A percentile compares a stretch with the other conserved stretches of the same genome.
Conservation (phyloP, 2,888 invertebrate genomes). For the Willowsia nigromaculata region DNA sequence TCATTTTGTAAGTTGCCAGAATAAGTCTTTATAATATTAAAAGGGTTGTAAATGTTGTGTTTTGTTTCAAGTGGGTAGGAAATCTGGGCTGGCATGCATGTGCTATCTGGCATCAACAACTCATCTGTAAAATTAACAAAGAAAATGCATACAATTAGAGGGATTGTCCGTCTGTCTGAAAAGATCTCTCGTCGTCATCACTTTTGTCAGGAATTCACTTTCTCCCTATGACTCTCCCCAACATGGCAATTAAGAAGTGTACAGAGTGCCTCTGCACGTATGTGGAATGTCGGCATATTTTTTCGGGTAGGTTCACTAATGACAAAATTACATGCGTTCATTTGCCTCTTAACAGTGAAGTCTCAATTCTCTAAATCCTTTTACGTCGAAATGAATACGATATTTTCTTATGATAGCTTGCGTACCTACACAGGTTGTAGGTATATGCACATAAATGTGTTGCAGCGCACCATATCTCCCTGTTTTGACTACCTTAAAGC, state of each 20-base stretch:
- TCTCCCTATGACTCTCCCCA: slow-evolving; percentile 20
- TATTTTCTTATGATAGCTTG: background rate
- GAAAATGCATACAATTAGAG: slow-evolving; percentile 15
- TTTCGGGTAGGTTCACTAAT: slow-evolving; percentile 12
- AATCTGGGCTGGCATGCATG: slow-evolving; percentile 1
- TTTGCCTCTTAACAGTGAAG: background rate
- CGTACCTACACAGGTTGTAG: too few species aligned
- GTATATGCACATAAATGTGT: too few species aligned
- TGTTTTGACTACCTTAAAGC: background rate
- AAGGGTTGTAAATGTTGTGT: background rate
- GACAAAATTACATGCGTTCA: background rate
- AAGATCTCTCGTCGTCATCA: slow-evolving; percentile 8
- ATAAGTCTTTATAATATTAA: background rate
- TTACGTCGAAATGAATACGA: background rate
- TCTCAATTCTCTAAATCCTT: background rate
- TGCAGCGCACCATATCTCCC: background rate
- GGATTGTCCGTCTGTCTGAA: slow-evolving; percentile 13
- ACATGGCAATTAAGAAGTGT: background rate
- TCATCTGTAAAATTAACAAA: slow-evolving; percentile 10
- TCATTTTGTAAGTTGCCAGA: slow-evolving; percentile 37
- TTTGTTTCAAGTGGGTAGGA: background rate
- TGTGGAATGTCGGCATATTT: background rate
- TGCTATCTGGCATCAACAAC: slow-evolving; percentile 1
- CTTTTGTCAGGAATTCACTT: slow-evolving; percentile 28
- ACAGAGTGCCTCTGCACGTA: background rate